Base-by-base conservation (phyloP, 2,113 vertebrate species). In the Tor tambroides region DNA sequence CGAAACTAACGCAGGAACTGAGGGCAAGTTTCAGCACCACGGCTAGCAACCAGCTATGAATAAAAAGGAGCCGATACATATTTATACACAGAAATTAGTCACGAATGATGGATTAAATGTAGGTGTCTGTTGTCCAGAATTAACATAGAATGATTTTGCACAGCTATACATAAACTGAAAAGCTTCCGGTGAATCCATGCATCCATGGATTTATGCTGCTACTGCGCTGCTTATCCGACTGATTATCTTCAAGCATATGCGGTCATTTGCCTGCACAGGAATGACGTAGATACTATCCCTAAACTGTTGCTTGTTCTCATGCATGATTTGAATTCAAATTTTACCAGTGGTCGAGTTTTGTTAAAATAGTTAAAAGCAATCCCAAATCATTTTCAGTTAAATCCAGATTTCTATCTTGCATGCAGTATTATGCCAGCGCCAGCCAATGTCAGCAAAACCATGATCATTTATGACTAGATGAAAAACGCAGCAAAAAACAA, bases 1-100 rank as follows among this genome's bases (percentile, higher is more conserved):
- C 12, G 8, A 67, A 75, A 77, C 26, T 28, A 77, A 26, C 11
- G 41, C 61, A 67, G 30, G 5, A 32, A 21, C 30, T 54, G 8
- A 63, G 15, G 43, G 32, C 65, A 23, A 21, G n/a, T 78, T 91
- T 91, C 91, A 91, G 92, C 84, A 92, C 91, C 91, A 83, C 6
- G 89, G 91, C 28, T 85, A 92, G 92, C 90, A 67, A 76, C 87
- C 21, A 1, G n/a, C 12, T 17, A 38, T 8, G 4, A 19, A 5
- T 15, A 32, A 46, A 41, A n/a, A 28, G 32, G 14, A 59, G 7
- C 17, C 80, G 43, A 49, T 26, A 19, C 75, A 49, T 77, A 49
- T 77, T 28, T 28, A 8, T 77, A 75, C 72, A 43, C 65, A 72
- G 0, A 41, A 72, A 14, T 67, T 69, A 69, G 9, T 72, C 69